Conservation (phyloP, 2,113 vertebrate genomes). For the Caracal caracal region DNA sequence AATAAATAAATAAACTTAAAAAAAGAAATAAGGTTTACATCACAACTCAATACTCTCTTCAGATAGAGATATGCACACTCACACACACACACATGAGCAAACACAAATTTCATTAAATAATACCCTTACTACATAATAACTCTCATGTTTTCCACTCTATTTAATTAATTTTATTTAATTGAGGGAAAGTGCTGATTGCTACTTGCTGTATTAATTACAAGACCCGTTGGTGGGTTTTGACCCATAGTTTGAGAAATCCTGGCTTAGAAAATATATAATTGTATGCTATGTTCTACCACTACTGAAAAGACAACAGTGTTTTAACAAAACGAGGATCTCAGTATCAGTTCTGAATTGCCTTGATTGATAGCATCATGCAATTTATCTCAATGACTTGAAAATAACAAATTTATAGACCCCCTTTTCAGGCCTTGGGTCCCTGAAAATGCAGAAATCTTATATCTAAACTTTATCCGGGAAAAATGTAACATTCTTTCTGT, state of each 20-base stretch:
- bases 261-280: slow-evolving; percentile 36
- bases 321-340: neutral
- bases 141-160: neutral
- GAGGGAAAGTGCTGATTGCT: neutral
- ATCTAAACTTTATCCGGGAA: neutral
- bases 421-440: neutral
- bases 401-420: neutral
- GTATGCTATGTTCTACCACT: neutral
- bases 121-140: neutral
- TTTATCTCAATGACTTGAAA: neutral
- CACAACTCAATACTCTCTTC: neutral
- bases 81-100: neutral
- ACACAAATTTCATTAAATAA: neutral
- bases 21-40: neutral
- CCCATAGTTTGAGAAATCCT: slow-evolving; percentile 7
- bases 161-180: neutral
- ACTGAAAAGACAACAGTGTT: neutral
- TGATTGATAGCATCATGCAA: neutral
- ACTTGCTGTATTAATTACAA: neutral
- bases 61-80: neutral
- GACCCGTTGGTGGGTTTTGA: neutral
- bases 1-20: too few relatives aligned
- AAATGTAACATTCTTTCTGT: neutral
- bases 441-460: neutral
- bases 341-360: neutral